These are phyloP conservation scores for Diplolepis rosae DNA, from an alignment of 2,888 invertebrate genomes.

Conservation along the genomic window DNA sequence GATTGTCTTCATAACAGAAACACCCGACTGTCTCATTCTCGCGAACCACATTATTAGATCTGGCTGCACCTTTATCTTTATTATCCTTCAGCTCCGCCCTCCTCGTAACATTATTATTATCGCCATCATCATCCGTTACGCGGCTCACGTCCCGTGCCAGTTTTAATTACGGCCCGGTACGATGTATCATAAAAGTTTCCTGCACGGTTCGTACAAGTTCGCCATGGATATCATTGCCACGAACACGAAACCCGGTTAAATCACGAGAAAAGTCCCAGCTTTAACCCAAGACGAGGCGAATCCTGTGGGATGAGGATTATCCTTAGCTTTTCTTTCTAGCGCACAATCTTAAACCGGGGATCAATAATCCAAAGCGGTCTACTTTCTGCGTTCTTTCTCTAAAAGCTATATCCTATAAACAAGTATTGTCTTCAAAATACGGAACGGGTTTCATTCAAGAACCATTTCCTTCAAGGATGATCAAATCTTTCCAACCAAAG, in stretches of 20 bases:
- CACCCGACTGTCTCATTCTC: not conserved
- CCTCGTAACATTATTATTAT: constrained; percentile 29
- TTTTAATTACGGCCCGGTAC: constrained; percentile 38
- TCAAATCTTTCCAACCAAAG: constrained; percentile 19
- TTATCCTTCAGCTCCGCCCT: not conserved
- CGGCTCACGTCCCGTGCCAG: constrained; percentile 37
- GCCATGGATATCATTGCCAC: constrained; percentile 19
- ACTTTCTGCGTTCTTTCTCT: constrained; percentile 20
- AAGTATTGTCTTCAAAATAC: constrained; percentile 24
- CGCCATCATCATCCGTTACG: constrained; percentile 32
- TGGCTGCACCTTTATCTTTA: constrained; percentile 24
- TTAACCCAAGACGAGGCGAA: constrained; percentile 18
- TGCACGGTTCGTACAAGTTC: constrained; percentile 18
- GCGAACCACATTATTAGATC: constrained; percentile 17
- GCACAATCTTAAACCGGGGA: constrained; percentile 24
- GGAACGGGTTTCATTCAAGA: constrained; percentile 26
- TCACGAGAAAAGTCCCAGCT: constrained; percentile 27
- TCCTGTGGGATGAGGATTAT: constrained; percentile 28
- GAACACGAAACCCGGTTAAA: constrained; percentile 36
- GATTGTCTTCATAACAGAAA: not conserved
- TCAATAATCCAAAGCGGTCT: constrained; percentile 31
- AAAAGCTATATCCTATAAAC: constrained; percentile 31
- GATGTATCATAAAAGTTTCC: constrained; percentile 37
- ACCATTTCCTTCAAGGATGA: constrained; percentile 24
- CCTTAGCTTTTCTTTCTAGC: constrained; percentile 25